Evolutionary conservation across 2,797 vertebrate genomes (phyloP), one percentile per base, ranked within the genome.

Genomic region (Paramormyrops hopkinsi): DNA sequence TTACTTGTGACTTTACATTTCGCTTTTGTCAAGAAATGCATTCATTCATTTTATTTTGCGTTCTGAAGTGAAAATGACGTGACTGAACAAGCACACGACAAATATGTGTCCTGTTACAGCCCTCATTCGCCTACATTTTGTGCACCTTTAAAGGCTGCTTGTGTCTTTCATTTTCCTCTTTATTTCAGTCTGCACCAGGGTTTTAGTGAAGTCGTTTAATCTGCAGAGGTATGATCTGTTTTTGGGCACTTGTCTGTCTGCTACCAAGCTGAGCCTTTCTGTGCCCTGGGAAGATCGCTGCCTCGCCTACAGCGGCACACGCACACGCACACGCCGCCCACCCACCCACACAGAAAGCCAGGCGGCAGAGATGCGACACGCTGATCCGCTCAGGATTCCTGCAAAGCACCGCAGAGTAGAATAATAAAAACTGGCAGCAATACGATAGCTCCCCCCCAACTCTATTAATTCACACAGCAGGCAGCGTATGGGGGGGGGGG

Each of bases 121-220:
- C 14, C 69, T 6, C 12, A 37, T 73, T 37, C 37, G 33, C 4
- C 29, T 17, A 37, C 29, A 17, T 37, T 96, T 73, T 96, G 92
- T 96, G 96, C 97, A 88, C 22, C 37, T 41, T 89, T 37, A 33
- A 84, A 29, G 48, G 87, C 93, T 95, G 93, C 92, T n/a, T 44
- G 0, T 19, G 19, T 6, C 76, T 82, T 14, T 8, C 14, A 79
- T 46, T 41, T 79, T 7, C 37, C 76, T 82, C 41, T 44, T 44
- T n/a, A n/a, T 79, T 44, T 79, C 73, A 9, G 41, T 41, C 41
- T 82, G 19, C 76, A 22, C 46, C 41, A 22, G 19, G 41, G 37
- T 41, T 79, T 44, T 82, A 82, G 37, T 44, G 37, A 19, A 44
- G 37, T 79, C 6, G 3, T 82, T 82, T 46, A 9, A 46, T 44